Conservation (phyloP, 2,888 invertebrate species). For the Mantis religiosa region DNA sequence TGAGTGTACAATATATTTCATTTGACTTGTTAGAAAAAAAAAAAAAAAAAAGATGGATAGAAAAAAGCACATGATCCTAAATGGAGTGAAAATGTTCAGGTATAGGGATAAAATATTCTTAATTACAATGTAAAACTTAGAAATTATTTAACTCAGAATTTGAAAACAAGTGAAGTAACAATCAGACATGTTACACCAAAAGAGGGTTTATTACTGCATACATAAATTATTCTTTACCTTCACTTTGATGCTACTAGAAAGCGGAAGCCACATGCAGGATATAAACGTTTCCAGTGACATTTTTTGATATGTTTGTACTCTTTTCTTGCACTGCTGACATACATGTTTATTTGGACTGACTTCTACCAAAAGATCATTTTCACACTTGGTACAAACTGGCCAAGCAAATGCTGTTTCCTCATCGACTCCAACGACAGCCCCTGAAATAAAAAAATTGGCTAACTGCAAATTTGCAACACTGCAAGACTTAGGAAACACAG, state of each 20-base stretch:
- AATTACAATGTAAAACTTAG: no score
- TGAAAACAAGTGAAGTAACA: no score
- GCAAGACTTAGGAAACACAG: no score
- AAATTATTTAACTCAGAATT: no score
- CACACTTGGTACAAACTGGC: constrained; percentile 29
- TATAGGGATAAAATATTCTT: no score
- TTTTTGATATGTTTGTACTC: background rate
- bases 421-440: constrained; percentile 28
- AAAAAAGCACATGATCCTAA: no score
- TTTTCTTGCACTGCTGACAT: constrained; percentile 3
- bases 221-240: background rate
- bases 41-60: no score
- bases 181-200: no score
- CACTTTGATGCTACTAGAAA: background rate
- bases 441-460: constrained; percentile 6
- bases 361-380: constrained; percentile 23
- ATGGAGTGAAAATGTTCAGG: no score
- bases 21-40: no score
- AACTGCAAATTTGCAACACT: background rate
- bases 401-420: constrained; percentile 31
- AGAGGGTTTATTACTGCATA: no score
- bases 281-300: constrained; percentile 19
- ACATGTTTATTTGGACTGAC: background rate
- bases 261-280: background rate
- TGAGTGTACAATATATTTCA: background rate